Evolutionary conservation across 2,888 invertebrate species (phyloP), one percentile per base, ranked within the genome.

Genomic region (Peribatodes rhomboidaria): DNA sequence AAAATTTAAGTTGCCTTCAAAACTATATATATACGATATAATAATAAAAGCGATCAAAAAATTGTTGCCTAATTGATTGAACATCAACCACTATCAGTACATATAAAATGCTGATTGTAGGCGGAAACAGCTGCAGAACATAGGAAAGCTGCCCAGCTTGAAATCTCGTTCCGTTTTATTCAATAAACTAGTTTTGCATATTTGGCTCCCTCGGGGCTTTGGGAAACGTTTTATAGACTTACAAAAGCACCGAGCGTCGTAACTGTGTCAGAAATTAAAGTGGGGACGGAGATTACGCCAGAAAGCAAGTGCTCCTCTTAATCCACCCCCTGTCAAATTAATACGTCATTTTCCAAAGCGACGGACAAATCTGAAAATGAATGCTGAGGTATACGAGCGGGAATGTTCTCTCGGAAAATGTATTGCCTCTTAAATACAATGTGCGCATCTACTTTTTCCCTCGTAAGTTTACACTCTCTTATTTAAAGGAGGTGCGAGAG

Each of bases 291-390:
- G 65, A 67, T 68, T 71, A 61, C 56, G 49, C 54, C 57, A 57
- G 66, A 61, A 65, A 57, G 61, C 58, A 70, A 68, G 64, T 64
- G 58, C 66, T 72, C 65, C 49, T 66, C 66, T 63, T 69, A 72
- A 70, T 69, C 68, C 69, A 57, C 65, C 70, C 70, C 65, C 64
- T 66, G 72, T 72, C 70, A 70, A 68, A 72, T 72, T 70, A 72
- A 72, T 68, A 65, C 53, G 65, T 60, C 65, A 65, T 65, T 65
- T 65, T 61, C 58, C 50, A 61, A 59, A 60, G 60, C 44, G 65
- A 57, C 56, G 60, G 65, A 65, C 65, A 65, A 65, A 65, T 65
- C 65, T 61, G 37, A 61, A 53, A 65, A 65, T 61, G 20, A 65
- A 65, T 44, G 60, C 52, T 56, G 52, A 60, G 37, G 60, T 50